phyloP scores from a whole-genome alignment of 2,797 vertebrate genomes.

The Oryzias sinensis region DNA sequence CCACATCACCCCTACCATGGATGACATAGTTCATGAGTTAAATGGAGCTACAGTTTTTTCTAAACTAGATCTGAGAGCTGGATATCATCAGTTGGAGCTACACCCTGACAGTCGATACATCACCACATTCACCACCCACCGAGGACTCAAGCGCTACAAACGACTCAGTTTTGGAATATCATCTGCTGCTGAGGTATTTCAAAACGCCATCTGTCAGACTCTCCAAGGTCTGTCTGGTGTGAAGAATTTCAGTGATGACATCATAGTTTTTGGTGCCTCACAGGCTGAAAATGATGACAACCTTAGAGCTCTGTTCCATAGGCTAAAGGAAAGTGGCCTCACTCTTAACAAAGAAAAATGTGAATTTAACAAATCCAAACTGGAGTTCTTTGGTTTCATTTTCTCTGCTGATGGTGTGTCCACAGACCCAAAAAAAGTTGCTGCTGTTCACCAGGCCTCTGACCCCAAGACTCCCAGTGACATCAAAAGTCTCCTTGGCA shows the following conservation, averaged over 20 bases:
- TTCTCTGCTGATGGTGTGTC: slow-evolving; percentile 11
- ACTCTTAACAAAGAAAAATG: slow-evolving; percentile 23
- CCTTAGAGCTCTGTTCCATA: slow-evolving; percentile 16
- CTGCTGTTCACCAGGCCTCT: background rate
- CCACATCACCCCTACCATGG: slow-evolving; percentile 22
- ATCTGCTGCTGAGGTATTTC: slow-evolving; percentile 2
- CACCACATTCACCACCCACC: slow-evolving; percentile 27
- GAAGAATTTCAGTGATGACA: slow-evolving; percentile 37
- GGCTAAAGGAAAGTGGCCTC: slow-evolving; percentile 16
- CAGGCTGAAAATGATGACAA: background rate
- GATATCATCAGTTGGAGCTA: slow-evolving; percentile 36
- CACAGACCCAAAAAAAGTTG: slow-evolving; percentile 1
- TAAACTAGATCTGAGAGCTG: slow-evolving; percentile 26
- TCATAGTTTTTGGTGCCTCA: slow-evolving; percentile 18
- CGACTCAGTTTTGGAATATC: slow-evolving; percentile 27
- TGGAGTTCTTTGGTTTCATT: slow-evolving; percentile 17
- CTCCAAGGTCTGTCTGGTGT: slow-evolving; percentile 17
- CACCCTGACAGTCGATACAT: slow-evolving; percentile 41
- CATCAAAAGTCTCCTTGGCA: slow-evolving; percentile 24
- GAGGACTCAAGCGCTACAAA: slow-evolving; percentile 24
- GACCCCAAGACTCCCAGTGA: background rate
- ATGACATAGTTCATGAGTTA: slow-evolving; percentile 14
- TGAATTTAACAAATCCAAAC: slow-evolving; percentile 7
- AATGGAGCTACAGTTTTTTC: slow-evolving; percentile 5
- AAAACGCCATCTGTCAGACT: slow-evolving; percentile 23